These are phyloP conservation scores for Aelia acuminata DNA, from an alignment of 2,888 invertebrate species.

Conservation along the genomic window DNA sequence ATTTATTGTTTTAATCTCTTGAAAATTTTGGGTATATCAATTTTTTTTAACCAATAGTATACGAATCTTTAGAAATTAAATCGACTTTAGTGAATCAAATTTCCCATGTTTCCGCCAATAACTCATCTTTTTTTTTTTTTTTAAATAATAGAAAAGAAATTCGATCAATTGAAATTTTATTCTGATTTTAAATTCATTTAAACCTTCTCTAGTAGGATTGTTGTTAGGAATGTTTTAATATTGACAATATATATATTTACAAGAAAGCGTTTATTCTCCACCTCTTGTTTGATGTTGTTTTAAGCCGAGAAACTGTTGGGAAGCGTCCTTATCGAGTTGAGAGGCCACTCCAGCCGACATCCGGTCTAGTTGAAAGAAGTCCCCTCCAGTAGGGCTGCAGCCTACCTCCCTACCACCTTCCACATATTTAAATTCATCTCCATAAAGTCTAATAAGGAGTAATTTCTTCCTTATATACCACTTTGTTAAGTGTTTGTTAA, in stretches of 20 bases:
- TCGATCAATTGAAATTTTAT: background rate
- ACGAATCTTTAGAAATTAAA: too few relatives aligned
- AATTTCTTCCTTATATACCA: too few relatives aligned
- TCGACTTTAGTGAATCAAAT: too few relatives aligned
- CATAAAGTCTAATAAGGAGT: too few relatives aligned
- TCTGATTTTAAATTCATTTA: background rate
- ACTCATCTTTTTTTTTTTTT: too few relatives aligned
- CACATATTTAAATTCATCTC: constrained; percentile 8
- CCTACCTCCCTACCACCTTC: background rate
- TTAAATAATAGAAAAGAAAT: too few relatives aligned
- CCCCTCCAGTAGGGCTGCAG: background rate
- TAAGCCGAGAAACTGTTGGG: constrained; percentile 35
- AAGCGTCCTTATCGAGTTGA: constrained; percentile 39
- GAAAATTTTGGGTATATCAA: too few relatives aligned
- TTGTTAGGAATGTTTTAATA: background rate
- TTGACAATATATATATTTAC: constrained; percentile 12
- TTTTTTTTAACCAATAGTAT: too few relatives aligned
- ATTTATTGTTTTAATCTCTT: too few relatives aligned
- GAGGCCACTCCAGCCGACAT: constrained; percentile 29
- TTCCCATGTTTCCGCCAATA: too few relatives aligned
- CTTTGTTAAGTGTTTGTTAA: too few relatives aligned
- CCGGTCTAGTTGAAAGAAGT: constrained; percentile 36
- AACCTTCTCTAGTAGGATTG: background rate
- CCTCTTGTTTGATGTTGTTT: constrained; percentile 39
- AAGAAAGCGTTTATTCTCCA: background rate